Evolutionary conservation across 1,140 invertebrate species (phyloP), one percentile per base, ranked within the genome.

Genomic region (Drosophila seguyi): DNA sequence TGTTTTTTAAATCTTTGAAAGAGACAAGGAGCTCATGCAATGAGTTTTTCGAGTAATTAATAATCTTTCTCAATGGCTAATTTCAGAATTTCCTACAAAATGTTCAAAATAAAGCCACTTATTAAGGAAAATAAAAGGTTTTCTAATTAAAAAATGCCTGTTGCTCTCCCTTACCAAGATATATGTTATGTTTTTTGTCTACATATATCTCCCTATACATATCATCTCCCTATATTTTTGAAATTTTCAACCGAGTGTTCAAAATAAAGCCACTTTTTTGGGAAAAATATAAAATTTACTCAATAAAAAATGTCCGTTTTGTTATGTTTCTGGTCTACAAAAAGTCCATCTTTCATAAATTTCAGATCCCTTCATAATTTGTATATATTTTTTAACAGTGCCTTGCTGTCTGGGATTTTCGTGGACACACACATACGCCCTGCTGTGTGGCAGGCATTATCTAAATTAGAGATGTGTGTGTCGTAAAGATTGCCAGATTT

Each of bases 391-490:
- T 69, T 20, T 50, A 6, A 0, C 16, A 58, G 41, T 57, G 36
- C 8, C 16, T 11, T 5, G 14, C 4, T 2, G 1, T 2, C n/a
- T 59, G 18, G 14, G 34, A 41, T 48, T 48, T 65, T 20, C 6
- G 16, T 63, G 58, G 58, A 44, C 62, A 45, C 62, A 58, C 74
- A 82, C 60, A 78, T n/a, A n/a, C 63, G 63, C 69, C 80, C 44
- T 78, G 71, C 72, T 71, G 57, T 41, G 41, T 38, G 47, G 34
- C n/a, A 55, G 55, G 44, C 79, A 78, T 73, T 78, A 87, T 79
- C 69, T 75, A 73, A 88, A 83, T 88, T 80, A 83, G 84, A 79
- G 84, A 82, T 71, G 48, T 76, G 83, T 76, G 83, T 76, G 53
- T 52, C 66, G 38, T 68, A 61, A 68, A 62, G 82, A 81, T 79